Conservation (phyloP, 1,140 invertebrate species). For the Wasmannia auropunctata region DNA sequence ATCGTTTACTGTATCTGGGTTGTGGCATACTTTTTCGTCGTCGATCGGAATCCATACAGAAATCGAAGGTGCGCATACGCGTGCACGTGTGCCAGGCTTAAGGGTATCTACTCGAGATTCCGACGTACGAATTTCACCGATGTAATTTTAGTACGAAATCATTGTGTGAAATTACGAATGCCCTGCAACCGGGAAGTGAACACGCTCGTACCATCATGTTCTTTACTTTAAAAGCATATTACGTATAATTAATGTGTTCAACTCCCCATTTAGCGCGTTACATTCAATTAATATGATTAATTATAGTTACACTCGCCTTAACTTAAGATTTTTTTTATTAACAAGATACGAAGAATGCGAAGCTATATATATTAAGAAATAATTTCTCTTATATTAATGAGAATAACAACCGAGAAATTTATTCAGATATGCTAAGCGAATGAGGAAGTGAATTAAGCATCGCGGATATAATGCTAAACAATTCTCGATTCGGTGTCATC, state of each 20-base stretch:
- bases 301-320: slow-evolving; percentile 11
- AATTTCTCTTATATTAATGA: slow-evolving; percentile 47
- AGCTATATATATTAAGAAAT: slow-evolving; percentile 5
- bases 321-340: background rate
- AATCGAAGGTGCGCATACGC: slow-evolving; percentile 20
- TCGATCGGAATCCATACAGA: background rate
- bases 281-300: slow-evolving; percentile 42
- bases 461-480: background rate
- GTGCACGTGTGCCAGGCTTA: slow-evolving; percentile 8
- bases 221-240: slow-evolving; percentile 29
- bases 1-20: slow-evolving; percentile 61
- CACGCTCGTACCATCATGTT: background rate
- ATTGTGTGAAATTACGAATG: background rate
- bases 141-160: slow-evolving; percentile 2
- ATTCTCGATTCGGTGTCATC: background rate
- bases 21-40: slow-evolving; percentile 72
- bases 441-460: slow-evolving; percentile 41
- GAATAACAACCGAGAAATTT: slow-evolving; percentile 38
- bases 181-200: slow-evolving; percentile 5
- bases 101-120: background rate
- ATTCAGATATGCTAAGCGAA: slow-evolving; percentile 25
- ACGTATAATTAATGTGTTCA: slow-evolving; percentile 40
- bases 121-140: slow-evolving; percentile 9
- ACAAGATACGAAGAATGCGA: background rate
- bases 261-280: slow-evolving; percentile 14